Base-by-base conservation (phyloP, 1,140 invertebrate species). In the Zaprionus davidi region DNA sequence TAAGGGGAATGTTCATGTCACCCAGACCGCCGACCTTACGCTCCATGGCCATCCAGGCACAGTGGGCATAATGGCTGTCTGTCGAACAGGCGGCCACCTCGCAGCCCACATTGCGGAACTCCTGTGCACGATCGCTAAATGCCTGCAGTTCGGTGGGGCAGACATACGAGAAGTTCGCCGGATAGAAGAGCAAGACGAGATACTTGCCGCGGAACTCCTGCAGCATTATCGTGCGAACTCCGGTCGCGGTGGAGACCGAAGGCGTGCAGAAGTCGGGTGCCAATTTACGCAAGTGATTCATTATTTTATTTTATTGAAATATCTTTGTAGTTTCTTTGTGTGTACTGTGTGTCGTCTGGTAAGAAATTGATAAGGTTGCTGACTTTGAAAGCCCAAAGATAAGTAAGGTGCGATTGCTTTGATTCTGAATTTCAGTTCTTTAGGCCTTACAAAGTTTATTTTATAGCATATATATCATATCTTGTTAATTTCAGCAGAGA, bases 81-180 rank as follows among this genome's bases (percentile, higher is more conserved):
- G 97, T 98, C 22, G 97, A 98, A 31, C 95, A 96, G 65, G 95
- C 98, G 79, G 99, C 94, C 1, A 99, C 93, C 85, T 98, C 95
- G 90, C 97, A 98, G 24, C 95, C 95, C 81, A 98, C 96, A 77
- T 96, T 95, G 17, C 95, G 94, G 93, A 99, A 99, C 92, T 99
- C 97, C 24, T 96, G 94, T 5, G 94, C 95, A 20, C 96, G 95
- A 78, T 99, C 98, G 2, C 97, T 98, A 93, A 98, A 99, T 6
- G 97, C 97, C 90, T 99, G 97, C 75, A 99, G 97, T 93, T 99
- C 98, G 17, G 98, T 98, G 26, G 98, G 98, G 84, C 98, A 99
- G 0, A 98, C 98, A 92, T 98, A 99, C 0, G 97, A 98, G 88
- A 99, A 99, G 92, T 99, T 98, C 34, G 99, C 93, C 3, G 98